phyloP scores from a whole-genome alignment of 2,113 vertebrate genomes.

The Taurulus bubalis region DNA sequence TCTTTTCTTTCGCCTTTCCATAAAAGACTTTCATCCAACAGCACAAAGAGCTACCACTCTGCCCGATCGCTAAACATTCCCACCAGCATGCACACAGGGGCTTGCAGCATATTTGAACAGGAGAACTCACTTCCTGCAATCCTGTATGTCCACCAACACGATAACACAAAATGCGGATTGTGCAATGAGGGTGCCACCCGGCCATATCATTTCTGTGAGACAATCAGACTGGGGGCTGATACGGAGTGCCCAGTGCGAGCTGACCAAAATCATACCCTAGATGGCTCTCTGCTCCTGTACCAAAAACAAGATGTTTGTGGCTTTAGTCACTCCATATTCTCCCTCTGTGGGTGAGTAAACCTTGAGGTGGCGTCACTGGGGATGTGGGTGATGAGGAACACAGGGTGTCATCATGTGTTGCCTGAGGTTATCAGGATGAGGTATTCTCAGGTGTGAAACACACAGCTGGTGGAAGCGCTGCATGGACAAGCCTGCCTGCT shows the following conservation, averaged over 20 bases:
- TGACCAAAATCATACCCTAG: conserved; percentile 33
- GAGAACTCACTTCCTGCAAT: conserved; percentile 37
- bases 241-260: conserved; percentile 21
- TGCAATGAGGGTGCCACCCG: conserved; percentile 8
- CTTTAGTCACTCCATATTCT: conserved; percentile 38
- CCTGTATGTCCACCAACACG: conserved; percentile 10
- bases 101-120: conserved; percentile 43
- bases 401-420: conserved; percentile 31
- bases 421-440: conserved; percentile 52
- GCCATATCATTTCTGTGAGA: conserved; percentile 29
- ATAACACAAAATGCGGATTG: conserved; percentile 12
- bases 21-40: background rate
- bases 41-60: background rate
- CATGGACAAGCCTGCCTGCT: conserved; percentile 55
- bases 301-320: conserved; percentile 41
- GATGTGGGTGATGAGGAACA: conserved; percentile 30
- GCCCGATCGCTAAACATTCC: conserved; percentile 14
- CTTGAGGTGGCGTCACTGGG: background rate
- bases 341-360: conserved; percentile 3
- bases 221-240: conserved; percentile 19
- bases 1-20: background rate
- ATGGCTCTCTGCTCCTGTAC: conserved; percentile 30
- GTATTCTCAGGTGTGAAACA: conserved; percentile 58
- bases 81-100: background rate
- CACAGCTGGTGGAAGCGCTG: conserved; percentile 47